phyloP scores from a whole-genome alignment of 2,797 vertebrate species.

The Alfaro cultratus region DNA sequence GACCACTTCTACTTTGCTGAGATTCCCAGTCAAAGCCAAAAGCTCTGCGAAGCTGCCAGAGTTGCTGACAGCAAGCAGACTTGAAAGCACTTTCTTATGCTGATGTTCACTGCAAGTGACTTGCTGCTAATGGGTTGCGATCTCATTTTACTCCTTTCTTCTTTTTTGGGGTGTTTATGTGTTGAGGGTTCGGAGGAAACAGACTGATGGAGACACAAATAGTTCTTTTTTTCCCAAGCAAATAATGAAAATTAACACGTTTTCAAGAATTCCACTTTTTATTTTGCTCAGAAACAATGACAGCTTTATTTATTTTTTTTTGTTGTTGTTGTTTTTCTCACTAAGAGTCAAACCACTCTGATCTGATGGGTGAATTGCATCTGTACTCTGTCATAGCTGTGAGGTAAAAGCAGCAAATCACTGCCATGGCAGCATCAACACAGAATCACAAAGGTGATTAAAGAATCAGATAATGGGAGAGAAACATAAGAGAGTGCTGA shows the following conservation, averaged over 20 bases:
- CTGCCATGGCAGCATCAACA: slow-evolving; percentile 43
- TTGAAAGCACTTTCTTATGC: slow-evolving; percentile 80
- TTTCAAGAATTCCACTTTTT: slow-evolving; percentile 45
- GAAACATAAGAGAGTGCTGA: slow-evolving; percentile 57
- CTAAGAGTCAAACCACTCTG: slow-evolving; percentile 47
- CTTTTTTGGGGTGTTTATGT: slow-evolving; percentile 13
- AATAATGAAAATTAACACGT: slow-evolving; percentile 60
- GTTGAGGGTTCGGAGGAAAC: background rate
- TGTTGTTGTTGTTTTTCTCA: slow-evolving; percentile 39
- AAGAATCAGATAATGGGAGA: slow-evolving; percentile 63
- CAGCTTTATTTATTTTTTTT: slow-evolving; percentile 33
- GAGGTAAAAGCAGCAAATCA: slow-evolving; percentile 53
- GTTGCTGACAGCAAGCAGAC: slow-evolving; percentile 77
- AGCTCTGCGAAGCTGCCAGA: slow-evolving; percentile 74
- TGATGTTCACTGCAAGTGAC: slow-evolving; percentile 76
- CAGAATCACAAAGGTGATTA: slow-evolving; percentile 61
- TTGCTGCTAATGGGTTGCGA: slow-evolving; percentile 75
- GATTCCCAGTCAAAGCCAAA: slow-evolving; percentile 68
- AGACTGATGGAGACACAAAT: slow-evolving; percentile 38
- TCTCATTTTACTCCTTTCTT: slow-evolving; percentile 45
- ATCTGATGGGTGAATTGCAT: slow-evolving; percentile 41
- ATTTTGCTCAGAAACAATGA: slow-evolving; percentile 49
- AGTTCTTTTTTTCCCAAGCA: slow-evolving; percentile 57
- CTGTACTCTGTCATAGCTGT: slow-evolving; percentile 25
- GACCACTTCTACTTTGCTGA: slow-evolving; percentile 67